Conservation (phyloP, 2,888 invertebrate genomes). For the Acronicta psi region DNA sequence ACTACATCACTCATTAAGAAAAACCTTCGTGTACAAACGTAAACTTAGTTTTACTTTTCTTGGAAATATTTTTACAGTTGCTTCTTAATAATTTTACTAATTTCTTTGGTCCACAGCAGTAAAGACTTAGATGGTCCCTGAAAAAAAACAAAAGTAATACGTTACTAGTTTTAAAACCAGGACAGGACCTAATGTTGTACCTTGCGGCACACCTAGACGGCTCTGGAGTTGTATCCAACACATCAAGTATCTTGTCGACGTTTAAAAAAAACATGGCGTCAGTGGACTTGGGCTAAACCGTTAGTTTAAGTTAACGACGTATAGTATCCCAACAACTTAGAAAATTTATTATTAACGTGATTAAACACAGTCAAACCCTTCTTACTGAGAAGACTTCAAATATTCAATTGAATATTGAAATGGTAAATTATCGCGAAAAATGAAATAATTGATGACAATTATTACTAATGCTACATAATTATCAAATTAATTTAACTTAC, state of each 20-base stretch:
- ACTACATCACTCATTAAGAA: constrained; percentile 65
- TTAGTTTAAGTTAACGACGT: neutral
- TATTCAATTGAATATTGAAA: too few species aligned
- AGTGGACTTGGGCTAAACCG: too few species aligned
- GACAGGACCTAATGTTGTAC: neutral
- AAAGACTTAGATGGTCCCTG: constrained; percentile 78
- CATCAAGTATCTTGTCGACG: too few species aligned
- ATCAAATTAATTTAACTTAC: constrained; percentile 63
- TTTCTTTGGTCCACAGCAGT: constrained; percentile 87
- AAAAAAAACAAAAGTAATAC: constrained; percentile 54
- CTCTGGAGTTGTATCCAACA: neutral
- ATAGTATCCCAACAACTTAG: neutral
- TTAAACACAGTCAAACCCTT: constrained; percentile 2
- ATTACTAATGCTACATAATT: too few species aligned
- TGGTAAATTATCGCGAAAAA: too few species aligned
- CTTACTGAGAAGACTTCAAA: accelerated
- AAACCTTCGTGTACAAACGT: constrained; percentile 83
- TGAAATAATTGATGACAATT: too few species aligned
- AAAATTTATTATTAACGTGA: too few species aligned
- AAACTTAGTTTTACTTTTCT: constrained; percentile 77
- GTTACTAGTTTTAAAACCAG: constrained; percentile 2
- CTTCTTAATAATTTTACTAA: constrained; percentile 78
- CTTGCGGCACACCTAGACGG: constrained; percentile 18
- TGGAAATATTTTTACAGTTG: constrained; percentile 75
- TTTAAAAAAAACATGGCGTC: too few species aligned